These are phyloP conservation scores for Capreolus pygargus DNA, from an alignment of 2,113 vertebrate genomes.

Conservation along the genomic window DNA sequence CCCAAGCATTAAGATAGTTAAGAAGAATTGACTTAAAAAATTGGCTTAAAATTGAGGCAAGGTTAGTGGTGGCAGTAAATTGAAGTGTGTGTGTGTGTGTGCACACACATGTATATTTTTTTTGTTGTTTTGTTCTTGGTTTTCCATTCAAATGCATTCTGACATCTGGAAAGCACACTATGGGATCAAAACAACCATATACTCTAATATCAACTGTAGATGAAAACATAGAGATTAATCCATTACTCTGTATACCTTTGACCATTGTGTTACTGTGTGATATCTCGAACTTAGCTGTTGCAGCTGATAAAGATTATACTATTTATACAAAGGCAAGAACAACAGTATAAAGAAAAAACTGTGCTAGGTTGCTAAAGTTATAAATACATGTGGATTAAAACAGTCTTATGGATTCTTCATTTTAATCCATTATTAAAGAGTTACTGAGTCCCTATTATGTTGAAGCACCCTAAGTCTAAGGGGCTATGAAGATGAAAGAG, in stretches of 20 bases:
- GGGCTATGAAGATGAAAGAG: neutral
- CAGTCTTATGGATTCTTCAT: neutral
- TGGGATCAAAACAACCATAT: neutral
- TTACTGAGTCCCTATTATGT: neutral
- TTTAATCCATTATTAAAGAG: neutral
- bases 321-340: neutral
- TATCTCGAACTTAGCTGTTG: neutral
- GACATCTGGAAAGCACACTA: neutral
- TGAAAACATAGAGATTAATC: neutral
- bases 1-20: neutral
- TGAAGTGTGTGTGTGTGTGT: neutral
- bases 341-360: neutral
- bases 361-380: neutral
- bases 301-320: neutral
- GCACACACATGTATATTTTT: too few species aligned
- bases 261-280: neutral
- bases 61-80: neutral
- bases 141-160: neutral
- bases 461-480: neutral
- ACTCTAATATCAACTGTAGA: neutral
- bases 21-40: neutral
- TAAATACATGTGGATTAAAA: neutral
- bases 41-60: neutral
- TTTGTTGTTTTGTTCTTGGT: neutral
- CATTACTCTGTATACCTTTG: neutral